Evolutionary conservation across 1,140 invertebrate genomes (phyloP), one percentile per base, ranked within the genome.

Genomic region (Drosophila paulistorum): DNA sequence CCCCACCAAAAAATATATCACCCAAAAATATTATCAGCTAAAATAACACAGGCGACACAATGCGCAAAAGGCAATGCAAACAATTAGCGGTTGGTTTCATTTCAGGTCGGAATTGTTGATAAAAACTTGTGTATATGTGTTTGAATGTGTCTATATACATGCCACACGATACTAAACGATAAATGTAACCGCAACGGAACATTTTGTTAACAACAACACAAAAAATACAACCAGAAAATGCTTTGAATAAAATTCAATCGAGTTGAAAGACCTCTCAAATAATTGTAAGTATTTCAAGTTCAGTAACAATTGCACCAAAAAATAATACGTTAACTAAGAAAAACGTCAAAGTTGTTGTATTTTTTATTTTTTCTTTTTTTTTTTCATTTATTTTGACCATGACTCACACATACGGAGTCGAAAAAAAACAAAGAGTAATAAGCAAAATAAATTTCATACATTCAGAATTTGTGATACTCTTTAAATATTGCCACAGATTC

Each of bases 1-100:
- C 13, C 13, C 0, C 13, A 30, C n/a, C 4, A 45, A 23, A 14
- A 37, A 39, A 54, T 26, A 17, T 57, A 20, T 30, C 68, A 61
- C 59, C 37, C 37, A 39, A 37, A 41, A 33, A 62, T 65, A 48
- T 51, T 58, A 70, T 63, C 59, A 69, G 45, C 59, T 68, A 35
- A 62, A 62, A 62, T 62, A 62, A 62, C 35, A 63, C 23, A 51
- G 45, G 10, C 45, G 17, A 51, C 45, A 51, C 17, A 51, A 51
- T 51, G 45, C 45, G 45, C 45, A 51, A 11, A 62, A 62, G 13
- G 45, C 45, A 23, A 61, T 33, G 26, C 61, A 69, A 74, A 61
- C 61, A 74, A 74, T 71, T 65, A 71, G 20, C 58, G 41, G 33
- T 7, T 11, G 35, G 11, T 26, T 59, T 59, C 45, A 23, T 20